phyloP scores from a whole-genome alignment of 2,888 invertebrate genomes.

The Seira sanloemensis region DNA sequence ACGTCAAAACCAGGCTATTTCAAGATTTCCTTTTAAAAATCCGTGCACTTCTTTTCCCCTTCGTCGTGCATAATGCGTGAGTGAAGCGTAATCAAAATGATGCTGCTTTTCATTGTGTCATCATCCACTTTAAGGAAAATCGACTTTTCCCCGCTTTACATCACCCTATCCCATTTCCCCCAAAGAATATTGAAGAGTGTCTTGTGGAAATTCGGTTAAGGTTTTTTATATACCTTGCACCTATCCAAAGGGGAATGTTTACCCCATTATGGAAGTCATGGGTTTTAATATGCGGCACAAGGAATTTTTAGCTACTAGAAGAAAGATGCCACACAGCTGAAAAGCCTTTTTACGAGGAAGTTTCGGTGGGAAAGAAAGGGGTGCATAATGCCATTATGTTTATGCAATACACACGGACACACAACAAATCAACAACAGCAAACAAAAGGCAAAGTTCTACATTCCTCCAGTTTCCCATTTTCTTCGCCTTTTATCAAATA shows the following conservation, averaged over 20 bases:
- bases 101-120: constrained; percentile 14
- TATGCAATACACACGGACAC: constrained; percentile 29
- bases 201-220: neutral
- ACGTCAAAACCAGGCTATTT: constrained; percentile 8
- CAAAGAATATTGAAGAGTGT: neutral
- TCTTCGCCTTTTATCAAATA: constrained; percentile 38
- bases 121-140: constrained; percentile 12
- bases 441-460: constrained; percentile 21
- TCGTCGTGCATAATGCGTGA: constrained; percentile 5
- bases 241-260: neutral
- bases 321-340: constrained; percentile 35
- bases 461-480: constrained; percentile 25
- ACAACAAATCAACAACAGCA: constrained; percentile 27
- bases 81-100: constrained; percentile 13
- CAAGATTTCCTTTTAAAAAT: neutral
- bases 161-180: neutral
- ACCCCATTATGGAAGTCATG: constrained; percentile 14
- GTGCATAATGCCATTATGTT: constrained; percentile 49
- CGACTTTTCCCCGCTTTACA: neutral
- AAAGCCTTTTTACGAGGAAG: constrained; percentile 39
- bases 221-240: constrained; percentile 1
- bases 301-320: constrained; percentile 44
- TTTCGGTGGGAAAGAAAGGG: constrained; percentile 47
- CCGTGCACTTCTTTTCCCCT: neutral
- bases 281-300: constrained; percentile 9